Evolutionary conservation across 2,113 vertebrate species (phyloP).

Genomic region (Condylura cristata): DNA sequence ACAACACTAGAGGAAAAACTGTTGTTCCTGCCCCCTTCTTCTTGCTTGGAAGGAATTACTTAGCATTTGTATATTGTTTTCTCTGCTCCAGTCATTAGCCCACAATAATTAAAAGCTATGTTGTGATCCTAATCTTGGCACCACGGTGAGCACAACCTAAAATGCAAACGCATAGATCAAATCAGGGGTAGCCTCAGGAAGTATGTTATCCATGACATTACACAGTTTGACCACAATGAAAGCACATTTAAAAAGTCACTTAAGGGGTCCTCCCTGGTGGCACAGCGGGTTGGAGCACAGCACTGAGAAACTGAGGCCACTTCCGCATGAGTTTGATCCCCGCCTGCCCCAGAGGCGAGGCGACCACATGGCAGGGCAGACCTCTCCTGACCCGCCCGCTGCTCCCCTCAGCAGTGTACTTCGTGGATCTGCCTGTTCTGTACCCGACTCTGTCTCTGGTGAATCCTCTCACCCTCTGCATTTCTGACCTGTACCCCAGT

Average conservation of each 20-base stretch:
- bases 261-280: too few relatives aligned
- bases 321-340: too few relatives aligned
- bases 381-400: too few relatives aligned
- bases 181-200: neutral
- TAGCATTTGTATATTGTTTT: neutral
- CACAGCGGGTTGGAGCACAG: too few relatives aligned
- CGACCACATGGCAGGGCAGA: too few relatives aligned
- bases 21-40: neutral
- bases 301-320: too few relatives aligned
- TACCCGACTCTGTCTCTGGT: too few relatives aligned
- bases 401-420: too few relatives aligned
- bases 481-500: too few relatives aligned
- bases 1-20: neutral
- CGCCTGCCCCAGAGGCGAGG: too few relatives aligned
- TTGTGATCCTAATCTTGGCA: neutral
- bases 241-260: neutral
- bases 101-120: neutral
- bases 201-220: neutral
- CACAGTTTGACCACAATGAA: neutral
- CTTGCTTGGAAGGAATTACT: neutral
- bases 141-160: neutral
- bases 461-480: too few relatives aligned
- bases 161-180: neutral
- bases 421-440: too few relatives aligned
- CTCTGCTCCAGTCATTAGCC: neutral